Percentiles rank a stretch among this genome's conserved stretches.
phyloP scores from a whole-genome alignment of 2,888 invertebrate genomes.

The Polia nebulosa region DNA sequence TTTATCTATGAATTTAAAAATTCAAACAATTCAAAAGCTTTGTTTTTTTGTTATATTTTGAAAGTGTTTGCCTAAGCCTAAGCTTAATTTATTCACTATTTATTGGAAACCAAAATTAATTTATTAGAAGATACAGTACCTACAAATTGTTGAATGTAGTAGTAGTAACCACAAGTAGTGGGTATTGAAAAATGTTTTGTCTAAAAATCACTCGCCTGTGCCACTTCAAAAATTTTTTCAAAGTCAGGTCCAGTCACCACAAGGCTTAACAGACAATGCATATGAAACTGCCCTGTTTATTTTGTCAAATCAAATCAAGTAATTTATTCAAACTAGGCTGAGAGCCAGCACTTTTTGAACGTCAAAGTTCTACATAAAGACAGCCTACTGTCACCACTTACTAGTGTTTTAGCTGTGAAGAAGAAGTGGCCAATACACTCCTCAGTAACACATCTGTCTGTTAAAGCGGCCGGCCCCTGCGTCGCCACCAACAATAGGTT shows the following conservation, averaged over 20 bases:
- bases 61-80: not conserved
- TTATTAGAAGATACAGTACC: not conserved
- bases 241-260: not conserved
- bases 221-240: not conserved
- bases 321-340: too few relatives aligned
- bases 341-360: too few relatives aligned
- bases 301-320: too few relatives aligned
- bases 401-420: too few relatives aligned
- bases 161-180: not conserved
- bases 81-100: not conserved
- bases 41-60: not conserved
- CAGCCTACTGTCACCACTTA: too few relatives aligned
- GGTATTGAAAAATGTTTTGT: constrained; percentile 1
- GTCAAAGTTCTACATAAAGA: too few relatives aligned
- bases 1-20: not conserved
- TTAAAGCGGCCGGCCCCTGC: too few relatives aligned
- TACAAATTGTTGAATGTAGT: not conserved
- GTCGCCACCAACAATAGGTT: too few relatives aligned
- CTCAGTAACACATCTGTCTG: too few relatives aligned
- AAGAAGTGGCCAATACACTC: too few relatives aligned
- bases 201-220: not conserved
- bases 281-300: not conserved
- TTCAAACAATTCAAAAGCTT: too few relatives aligned
- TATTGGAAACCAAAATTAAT: not conserved
- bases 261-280: not conserved